phyloP scores from a whole-genome alignment of 1,140 invertebrate genomes.

The Pogonus chalceus region DNA sequence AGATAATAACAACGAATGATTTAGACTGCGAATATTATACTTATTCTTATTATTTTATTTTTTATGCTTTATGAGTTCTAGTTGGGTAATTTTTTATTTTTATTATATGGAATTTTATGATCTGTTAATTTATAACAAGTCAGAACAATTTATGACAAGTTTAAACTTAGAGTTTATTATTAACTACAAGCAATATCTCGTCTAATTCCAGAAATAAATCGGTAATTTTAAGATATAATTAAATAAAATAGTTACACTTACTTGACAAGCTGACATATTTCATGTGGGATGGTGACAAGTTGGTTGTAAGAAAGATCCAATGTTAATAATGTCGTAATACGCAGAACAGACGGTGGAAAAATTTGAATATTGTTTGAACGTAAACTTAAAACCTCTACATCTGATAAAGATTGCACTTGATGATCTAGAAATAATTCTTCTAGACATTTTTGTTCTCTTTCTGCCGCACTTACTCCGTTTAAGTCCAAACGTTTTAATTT shows the following conservation, averaged over 20 bases:
- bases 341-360: conserved; percentile 48
- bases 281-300: conserved; percentile 47
- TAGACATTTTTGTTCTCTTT: conserved; percentile 15
- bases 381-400: conserved; percentile 45
- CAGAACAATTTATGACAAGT: too few relatives aligned
- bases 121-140: too few relatives aligned
- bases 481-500: conserved; percentile 27
- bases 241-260: conserved; percentile 36
- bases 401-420: conserved; percentile 25
- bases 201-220: neutral
- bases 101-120: too few relatives aligned
- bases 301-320: conserved; percentile 62
- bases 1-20: too few relatives aligned
- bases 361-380: conserved; percentile 45
- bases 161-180: too few relatives aligned
- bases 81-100: too few relatives aligned
- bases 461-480: conserved; percentile 26
- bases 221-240: neutral
- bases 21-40: too few relatives aligned
- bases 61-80: too few relatives aligned
- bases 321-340: conserved; percentile 44
- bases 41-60: too few relatives aligned
- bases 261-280: conserved; percentile 51
- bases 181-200: neutral
- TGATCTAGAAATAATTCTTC: conserved; percentile 31